phyloP scores from a whole-genome alignment of 2,888 invertebrate genomes.

The Melieria picta region DNA sequence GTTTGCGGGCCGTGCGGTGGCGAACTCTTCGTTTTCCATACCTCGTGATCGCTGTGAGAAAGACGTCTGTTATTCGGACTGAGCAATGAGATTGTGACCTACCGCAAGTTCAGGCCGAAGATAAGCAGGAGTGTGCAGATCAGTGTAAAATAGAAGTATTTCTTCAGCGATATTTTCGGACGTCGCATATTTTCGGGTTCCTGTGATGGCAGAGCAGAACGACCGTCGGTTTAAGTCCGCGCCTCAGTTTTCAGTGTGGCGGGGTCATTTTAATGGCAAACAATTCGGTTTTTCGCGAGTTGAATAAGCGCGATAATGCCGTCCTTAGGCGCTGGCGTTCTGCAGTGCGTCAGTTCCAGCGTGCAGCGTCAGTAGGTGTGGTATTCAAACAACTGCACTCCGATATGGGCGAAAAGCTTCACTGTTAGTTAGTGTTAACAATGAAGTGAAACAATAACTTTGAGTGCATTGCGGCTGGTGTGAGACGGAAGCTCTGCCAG shows the following conservation, averaged over 20 bases:
- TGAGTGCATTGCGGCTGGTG: too few species aligned
- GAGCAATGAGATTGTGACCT: conserved; percentile 43
- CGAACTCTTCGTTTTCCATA: conserved; percentile 61
- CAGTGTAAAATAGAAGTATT: conserved; percentile 70
- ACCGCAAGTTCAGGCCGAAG: conserved; percentile 69
- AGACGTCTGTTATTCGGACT: background rate
- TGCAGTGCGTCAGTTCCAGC: too few species aligned
- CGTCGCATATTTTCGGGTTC: conserved; percentile 65
- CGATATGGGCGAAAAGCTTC: too few species aligned
- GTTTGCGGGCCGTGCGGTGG: conserved; percentile 12
- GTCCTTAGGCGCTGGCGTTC: too few species aligned
- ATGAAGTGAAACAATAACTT: too few species aligned
- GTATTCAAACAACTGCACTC: too few species aligned
- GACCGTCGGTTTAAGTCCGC: background rate
- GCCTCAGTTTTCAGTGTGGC: background rate
- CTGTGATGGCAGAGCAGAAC: background rate
- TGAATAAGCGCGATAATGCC: too few species aligned
- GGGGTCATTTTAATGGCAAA: background rate
- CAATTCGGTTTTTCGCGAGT: background rate
- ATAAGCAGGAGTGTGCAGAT: conserved; percentile 68
- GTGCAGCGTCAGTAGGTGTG: too few species aligned
- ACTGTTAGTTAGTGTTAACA: too few species aligned
- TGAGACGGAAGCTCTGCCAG: too few species aligned
- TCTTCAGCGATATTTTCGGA: conserved; percentile 70
- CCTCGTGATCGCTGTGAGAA: conserved; percentile 58